Evolutionary conservation across 2,113 vertebrate genomes (phyloP).

Genomic region (Ochotona curzoniae): DNA sequence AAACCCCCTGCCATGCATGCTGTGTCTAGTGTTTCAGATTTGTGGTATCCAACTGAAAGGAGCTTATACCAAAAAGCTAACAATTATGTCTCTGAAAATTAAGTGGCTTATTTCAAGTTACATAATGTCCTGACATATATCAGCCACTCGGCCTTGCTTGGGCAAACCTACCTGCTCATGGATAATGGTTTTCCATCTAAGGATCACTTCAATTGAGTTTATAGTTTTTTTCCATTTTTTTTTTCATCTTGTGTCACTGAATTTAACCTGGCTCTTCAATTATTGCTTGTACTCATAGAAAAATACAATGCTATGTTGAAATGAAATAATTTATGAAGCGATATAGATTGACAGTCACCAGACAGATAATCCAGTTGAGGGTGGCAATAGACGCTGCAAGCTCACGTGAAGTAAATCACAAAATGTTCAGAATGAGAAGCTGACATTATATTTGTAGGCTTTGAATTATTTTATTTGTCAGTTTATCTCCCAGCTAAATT

Average conservation of each 20-base stretch:
- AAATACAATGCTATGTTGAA: not conserved
- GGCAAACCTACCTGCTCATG: not conserved
- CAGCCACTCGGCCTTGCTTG: not conserved
- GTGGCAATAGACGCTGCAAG: slow-evolving; percentile 26
- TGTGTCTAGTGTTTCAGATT: no score
- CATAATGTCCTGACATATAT: not conserved
- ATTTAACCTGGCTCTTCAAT: slow-evolving; percentile 40
- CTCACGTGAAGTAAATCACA: slow-evolving; percentile 1
- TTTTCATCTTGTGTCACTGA: not conserved
- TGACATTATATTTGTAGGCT: slow-evolving; percentile 41
- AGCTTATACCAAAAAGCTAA: no score
- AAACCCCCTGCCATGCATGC: no score
- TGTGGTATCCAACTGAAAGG: no score
- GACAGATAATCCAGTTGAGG: slow-evolving; percentile 1
- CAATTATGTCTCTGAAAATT: not conserved
- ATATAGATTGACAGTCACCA: slow-evolving; percentile 44
- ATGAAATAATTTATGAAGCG: slow-evolving; percentile 25
- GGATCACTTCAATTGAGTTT: not conserved
- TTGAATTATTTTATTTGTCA: slow-evolving; percentile 34
- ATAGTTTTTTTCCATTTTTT: not conserved
- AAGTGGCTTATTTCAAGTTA: not conserved
- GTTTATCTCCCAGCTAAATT: not conserved
- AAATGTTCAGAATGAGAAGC: slow-evolving; percentile 51
- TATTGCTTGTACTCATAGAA: slow-evolving; percentile 29
- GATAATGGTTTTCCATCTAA: not conserved